These are phyloP conservation scores for Stictocephala bisonia DNA, from an alignment of 2,888 invertebrate genomes.

Conservation along the genomic window DNA sequence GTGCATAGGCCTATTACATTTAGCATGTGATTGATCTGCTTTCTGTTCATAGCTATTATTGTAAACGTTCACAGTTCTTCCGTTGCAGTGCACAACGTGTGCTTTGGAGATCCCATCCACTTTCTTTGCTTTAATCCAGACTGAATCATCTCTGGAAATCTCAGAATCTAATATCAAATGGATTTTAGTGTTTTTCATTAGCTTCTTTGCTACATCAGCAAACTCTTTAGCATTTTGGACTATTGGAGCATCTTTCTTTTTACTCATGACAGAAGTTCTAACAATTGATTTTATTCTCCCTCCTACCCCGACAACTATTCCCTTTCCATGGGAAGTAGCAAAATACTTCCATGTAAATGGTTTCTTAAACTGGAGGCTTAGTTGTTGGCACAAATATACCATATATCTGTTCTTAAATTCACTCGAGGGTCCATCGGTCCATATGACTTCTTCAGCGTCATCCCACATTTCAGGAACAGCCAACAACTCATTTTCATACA, in stretches of 20 bases:
- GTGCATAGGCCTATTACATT: too few relatives aligned
- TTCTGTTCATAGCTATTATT: too few relatives aligned
- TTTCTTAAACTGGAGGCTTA: not conserved
- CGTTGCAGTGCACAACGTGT: too few relatives aligned
- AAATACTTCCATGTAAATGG: not conserved
- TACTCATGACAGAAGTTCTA: constrained; percentile 23
- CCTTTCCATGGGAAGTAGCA: not conserved
- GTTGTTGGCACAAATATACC: not conserved
- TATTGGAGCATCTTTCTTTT: constrained; percentile 14
- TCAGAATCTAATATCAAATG: constrained; percentile 6
- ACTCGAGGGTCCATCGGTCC: not conserved
- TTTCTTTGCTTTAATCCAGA: constrained; percentile 7
- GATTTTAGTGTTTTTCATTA: not conserved
- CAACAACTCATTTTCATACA: not conserved
- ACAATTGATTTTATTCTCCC: constrained; percentile 11
- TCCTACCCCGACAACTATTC: constrained; percentile 5
- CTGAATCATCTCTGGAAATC: constrained; percentile 34
- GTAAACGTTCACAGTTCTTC: too few relatives aligned
- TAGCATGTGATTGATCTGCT: too few relatives aligned
- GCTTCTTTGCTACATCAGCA: constrained; percentile 1
- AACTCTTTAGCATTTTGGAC: not conserved
- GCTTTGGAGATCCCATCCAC: not conserved
- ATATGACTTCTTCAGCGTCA: not conserved
- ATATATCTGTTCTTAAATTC: not conserved
- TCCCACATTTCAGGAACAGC: not conserved